Conservation (phyloP, 1,140 invertebrate species). For the Drosophila obscura region DNA sequence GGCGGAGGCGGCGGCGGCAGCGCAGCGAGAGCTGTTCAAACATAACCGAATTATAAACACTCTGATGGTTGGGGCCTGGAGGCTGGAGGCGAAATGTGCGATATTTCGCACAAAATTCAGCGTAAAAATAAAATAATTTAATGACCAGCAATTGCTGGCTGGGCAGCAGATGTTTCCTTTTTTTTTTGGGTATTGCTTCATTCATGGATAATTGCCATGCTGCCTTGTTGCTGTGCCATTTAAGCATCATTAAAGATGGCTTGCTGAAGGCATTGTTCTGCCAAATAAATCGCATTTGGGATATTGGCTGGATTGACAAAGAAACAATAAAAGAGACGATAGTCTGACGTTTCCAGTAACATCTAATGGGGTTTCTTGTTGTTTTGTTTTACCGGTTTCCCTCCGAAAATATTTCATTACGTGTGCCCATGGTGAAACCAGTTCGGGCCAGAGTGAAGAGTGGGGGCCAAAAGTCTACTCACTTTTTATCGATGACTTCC, state of each 20-base stretch:
- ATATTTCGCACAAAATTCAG: constrained; percentile 27
- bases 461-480: constrained; percentile 37
- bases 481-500: constrained; percentile 85
- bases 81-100: neutral
- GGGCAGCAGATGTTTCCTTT: neutral
- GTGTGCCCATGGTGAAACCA: constrained; percentile 28
- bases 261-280: constrained; percentile 20
- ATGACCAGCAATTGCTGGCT: constrained; percentile 2
- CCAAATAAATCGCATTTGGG: constrained; percentile 22
- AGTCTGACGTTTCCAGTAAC: constrained; percentile 15
- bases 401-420: constrained; percentile 11
- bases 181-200: constrained; percentile 5
- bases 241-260: constrained; percentile 19
- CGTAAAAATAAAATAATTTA: constrained; percentile 14
- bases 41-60: constrained; percentile 39
- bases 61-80: neutral
- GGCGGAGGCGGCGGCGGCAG: neutral
- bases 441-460: constrained; percentile 16
- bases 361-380: neutral
- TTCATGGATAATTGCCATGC: constrained; percentile 11
- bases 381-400: constrained; percentile 46
- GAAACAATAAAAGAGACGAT: constrained; percentile 8
- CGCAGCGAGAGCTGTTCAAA: constrained; percentile 10
- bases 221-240: no score
- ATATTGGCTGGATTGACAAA: no score